Evolutionary conservation across 2,113 vertebrate species (phyloP).

Genomic region (Chaenocephalus aceratus): DNA sequence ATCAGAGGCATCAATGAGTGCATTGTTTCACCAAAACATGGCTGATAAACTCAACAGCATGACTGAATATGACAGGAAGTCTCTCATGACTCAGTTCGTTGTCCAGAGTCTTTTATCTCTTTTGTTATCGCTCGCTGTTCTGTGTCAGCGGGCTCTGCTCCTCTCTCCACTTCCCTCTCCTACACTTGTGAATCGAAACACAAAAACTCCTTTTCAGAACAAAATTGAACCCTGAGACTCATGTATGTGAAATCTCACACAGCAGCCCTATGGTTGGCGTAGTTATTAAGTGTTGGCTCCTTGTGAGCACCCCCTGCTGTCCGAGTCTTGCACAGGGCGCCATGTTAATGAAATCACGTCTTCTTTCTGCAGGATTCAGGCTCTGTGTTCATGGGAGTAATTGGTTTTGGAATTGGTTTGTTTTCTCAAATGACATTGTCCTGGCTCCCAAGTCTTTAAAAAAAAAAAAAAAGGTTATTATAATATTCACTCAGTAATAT

Average conservation of each 20-base stretch:
- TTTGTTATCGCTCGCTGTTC: background rate
- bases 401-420: conserved; percentile 46
- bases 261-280: background rate
- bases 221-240: background rate
- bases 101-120: background rate
- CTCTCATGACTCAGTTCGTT: conserved; percentile 5
- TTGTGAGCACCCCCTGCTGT: conserved; percentile 52
- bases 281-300: background rate
- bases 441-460: conserved; percentile 18
- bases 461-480: background rate
- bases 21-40: background rate
- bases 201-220: background rate
- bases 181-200: background rate
- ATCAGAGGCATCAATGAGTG: too few relatives aligned
- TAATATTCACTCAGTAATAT: conserved; percentile 17
- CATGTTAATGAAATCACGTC: conserved; percentile 41
- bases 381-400: conserved; percentile 41
- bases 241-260: background rate
- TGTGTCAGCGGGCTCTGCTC: conserved; percentile 9
- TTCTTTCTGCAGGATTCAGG: conserved; percentile 46
- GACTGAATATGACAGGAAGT: background rate
- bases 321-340: background rate
- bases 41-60: background rate
- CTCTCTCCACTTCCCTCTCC: background rate
- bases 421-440: conserved; percentile 40